phyloP scores from a whole-genome alignment of 2,888 invertebrate species.

The Nycteola revayana region DNA sequence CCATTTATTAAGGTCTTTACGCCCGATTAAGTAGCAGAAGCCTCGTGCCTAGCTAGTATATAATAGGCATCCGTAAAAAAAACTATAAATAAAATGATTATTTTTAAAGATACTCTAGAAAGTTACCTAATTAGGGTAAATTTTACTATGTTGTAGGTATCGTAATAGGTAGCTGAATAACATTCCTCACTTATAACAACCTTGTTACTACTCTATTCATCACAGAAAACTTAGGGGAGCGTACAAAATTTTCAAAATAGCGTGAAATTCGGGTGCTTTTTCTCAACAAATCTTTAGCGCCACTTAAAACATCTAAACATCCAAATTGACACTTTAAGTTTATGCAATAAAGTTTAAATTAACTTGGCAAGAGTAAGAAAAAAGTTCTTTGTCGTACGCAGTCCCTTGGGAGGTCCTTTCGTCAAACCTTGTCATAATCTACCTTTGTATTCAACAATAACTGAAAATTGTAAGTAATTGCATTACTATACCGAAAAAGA shows the following conservation, averaged over 20 bases:
- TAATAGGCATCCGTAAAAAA: too few species aligned
- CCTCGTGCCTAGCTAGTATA: too few species aligned
- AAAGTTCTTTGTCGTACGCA: slow-evolving; percentile 9
- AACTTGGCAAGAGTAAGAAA: neutral
- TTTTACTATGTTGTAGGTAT: too few species aligned
- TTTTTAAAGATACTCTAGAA: too few species aligned
- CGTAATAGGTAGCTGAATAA: too few species aligned
- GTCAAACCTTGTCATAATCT: slow-evolving; percentile 68
- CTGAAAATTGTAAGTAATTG: slow-evolving; percentile 56
- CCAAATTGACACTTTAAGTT: neutral
- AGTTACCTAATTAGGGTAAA: too few species aligned
- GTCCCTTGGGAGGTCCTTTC: slow-evolving; percentile 59
- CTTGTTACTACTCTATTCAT: too few species aligned
- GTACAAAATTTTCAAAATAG: slow-evolving; percentile 40
- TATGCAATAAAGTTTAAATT: slow-evolving; percentile 1
- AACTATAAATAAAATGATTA: too few species aligned
- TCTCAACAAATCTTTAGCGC: slow-evolving; percentile 47
- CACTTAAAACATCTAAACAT: slow-evolving; percentile 26
- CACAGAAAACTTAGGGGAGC: slow-evolving; percentile 29
- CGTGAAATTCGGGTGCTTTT: slow-evolving; percentile 49
- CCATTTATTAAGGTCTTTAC: too few species aligned
- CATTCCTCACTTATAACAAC: neutral
- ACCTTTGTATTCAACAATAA: slow-evolving; percentile 37
- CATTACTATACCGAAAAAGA: slow-evolving; percentile 59
- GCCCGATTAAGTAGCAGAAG: too few species aligned